These are phyloP conservation scores for Pasiphila rectangulata DNA, from an alignment of 2,888 invertebrate species.

Conservation along the genomic window DNA sequence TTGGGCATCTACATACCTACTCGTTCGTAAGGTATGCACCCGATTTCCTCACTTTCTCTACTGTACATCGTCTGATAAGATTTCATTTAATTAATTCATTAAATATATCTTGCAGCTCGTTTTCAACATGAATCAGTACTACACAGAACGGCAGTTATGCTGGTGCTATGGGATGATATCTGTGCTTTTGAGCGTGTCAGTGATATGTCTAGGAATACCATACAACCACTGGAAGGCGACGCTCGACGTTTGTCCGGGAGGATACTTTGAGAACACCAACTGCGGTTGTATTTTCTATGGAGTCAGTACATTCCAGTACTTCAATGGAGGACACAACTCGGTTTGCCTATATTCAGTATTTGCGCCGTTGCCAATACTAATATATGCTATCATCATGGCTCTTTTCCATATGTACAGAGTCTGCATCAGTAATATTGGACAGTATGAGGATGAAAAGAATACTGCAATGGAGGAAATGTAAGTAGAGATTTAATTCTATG, in stretches of 20 bases:
- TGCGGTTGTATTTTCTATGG: constrained; percentile 87
- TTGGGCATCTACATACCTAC: no score
- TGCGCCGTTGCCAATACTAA: constrained; percentile 82
- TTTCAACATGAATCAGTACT: constrained; percentile 62
- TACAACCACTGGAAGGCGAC: constrained; percentile 86
- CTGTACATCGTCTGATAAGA: neutral
- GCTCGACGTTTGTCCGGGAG: constrained; percentile 82
- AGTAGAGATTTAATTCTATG: constrained; percentile 34
- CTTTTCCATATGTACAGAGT: constrained; percentile 86
- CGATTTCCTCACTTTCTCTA: neutral
- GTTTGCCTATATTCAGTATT: constrained; percentile 85
- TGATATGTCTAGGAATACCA: constrained; percentile 81
- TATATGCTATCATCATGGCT: constrained; percentile 83
- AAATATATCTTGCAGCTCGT: neutral
- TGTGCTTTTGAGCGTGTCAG: constrained; percentile 52
- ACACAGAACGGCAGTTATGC: constrained; percentile 62
- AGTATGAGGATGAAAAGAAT: constrained; percentile 73
- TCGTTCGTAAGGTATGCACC: no score
- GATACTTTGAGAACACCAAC: constrained; percentile 80
- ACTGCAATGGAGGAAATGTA: constrained; percentile 75
- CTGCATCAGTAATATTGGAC: constrained; percentile 80
- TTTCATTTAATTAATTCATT: neutral
- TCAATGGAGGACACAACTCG: constrained; percentile 84
- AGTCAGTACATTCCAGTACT: constrained; percentile 80
- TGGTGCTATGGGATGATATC: constrained; percentile 61